Base-by-base conservation (phyloP, 1,140 invertebrate genomes). In the Carposina sasakii region DNA sequence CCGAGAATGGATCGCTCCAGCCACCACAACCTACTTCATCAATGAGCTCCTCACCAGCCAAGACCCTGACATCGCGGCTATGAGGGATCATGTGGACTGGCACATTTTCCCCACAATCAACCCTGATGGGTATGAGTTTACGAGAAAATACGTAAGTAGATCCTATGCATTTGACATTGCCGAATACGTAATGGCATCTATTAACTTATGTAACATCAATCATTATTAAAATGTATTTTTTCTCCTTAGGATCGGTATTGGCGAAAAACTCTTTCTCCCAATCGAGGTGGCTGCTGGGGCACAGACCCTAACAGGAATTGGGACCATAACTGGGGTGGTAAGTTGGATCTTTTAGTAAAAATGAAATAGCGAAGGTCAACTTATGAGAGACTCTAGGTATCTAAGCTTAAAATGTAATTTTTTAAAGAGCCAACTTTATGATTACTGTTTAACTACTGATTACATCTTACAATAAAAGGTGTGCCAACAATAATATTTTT, bases 281-380 rank as follows among this genome's bases (percentile, higher is more conserved):
- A 88, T 28, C 51, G 61, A 1, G 17, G 40, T 0, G 45, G 72
- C 1, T 94, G 92, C 51, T 59, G 50, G 23, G 92, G 93, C n/a
- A 86, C 87, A 17, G 93, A 94, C 68, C 88, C 90, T 0, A 94
- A 94, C 66, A 86, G 92, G 23, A 94, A 94, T 64, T 94, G 90
- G 88, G 88, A 75, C 20, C 91, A 89, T 70, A 88, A 90, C 56
- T 94, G 91, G 90, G 54, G 70, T 41, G 49, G 79, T 83, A 60
- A 75, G 76, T 65, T n/a, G n/a, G n/a, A n/a, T n/a, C n/a, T n/a
- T n/a, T n/a, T n/a, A n/a, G n/a, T n/a, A n/a, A n/a, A n/a, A n/a
- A n/a, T n/a, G n/a, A n/a, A n/a, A n/a, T n/a, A n/a, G n/a, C n/a
- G n/a, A n/a, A n/a, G n/a, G n/a, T n/a, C n/a, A n/a, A n/a, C n/a